Base-by-base conservation (phyloP, 2,888 invertebrate species). In the Ceriagrion tenellum region DNA sequence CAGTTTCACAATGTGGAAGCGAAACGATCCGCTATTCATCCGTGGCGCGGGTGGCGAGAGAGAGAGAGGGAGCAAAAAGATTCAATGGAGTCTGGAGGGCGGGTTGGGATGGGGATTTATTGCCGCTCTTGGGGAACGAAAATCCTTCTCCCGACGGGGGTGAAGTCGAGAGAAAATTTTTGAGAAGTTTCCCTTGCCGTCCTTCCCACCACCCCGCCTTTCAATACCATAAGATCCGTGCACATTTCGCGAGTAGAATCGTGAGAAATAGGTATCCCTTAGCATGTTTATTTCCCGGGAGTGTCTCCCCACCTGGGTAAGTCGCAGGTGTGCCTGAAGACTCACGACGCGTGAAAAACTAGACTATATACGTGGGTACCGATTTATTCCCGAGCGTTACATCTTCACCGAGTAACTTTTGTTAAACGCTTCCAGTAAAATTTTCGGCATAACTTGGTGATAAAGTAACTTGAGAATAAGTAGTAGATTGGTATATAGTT, bases 251-350 rank as follows among this genome's bases (percentile, higher is more conserved):
- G 69, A n/a, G 26, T n/a, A n/a, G 0, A 69, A 69, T 69, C 69
- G 69, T 12, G 69, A 69, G n/a, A 69, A 12, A n/a, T 69, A 69
- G 20, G 59, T 20, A 59, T 69, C 20, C n/a, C 59, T 16, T 23
- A 69, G n/a, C n/a, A 69, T 69, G 26, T 69, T n/a, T 69, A 69
- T 69, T 69, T 69, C n/a, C n/a, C n/a, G 69, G 69, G 69, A 69
- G 26, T n/a, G 10, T 23, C 69, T n/a, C 16, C 59, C 59, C 59
- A 59, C 20, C 59, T 1, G 59, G 4, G 13, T 20, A 59, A 8
- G 59, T 59, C n/a, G n/a, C 69, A 69, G n/a, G 26, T n/a, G 69
- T 2, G 26, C 69, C n/a, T n/a, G 8, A n/a, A 8, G 26, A n/a
- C 13, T 69, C 10, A 69, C 12, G 69, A n/a, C n/a, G n/a, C 10